Percentiles rank a stretch among this genome's conserved stretches.
phyloP scores from a whole-genome alignment of 2,797 vertebrate species.

The Coregonus suidteri region DNA sequence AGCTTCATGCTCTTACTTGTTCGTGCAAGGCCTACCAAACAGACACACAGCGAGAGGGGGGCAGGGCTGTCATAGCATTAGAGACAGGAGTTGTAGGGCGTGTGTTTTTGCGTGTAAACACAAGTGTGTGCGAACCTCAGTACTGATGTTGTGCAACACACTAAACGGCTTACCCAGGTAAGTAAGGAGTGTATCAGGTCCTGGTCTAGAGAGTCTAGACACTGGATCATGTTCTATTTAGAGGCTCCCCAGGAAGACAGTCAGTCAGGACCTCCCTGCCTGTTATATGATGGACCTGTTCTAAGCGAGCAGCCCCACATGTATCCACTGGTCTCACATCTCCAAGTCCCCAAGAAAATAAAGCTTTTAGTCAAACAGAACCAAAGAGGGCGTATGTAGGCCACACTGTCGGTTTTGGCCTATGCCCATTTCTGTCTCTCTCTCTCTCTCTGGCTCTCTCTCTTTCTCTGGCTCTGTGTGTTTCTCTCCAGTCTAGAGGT shows the following conservation, averaged over 20 bases:
- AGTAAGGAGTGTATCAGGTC: background rate
- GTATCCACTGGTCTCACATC: too few species aligned
- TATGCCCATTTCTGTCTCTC: background rate
- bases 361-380: too few species aligned
- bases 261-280: slow-evolving; percentile 38
- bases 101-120: slow-evolving; percentile 1
- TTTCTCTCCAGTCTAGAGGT: slow-evolving; percentile 22
- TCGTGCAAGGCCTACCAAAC: background rate
- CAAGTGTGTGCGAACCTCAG: background rate
- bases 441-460: slow-evolving; percentile 12
- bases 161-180: background rate
- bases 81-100: too few species aligned
- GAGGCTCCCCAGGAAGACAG: background rate
- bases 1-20: slow-evolving; percentile 10
- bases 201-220: slow-evolving; percentile 30
- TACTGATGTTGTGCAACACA: background rate
- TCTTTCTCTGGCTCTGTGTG: slow-evolving; percentile 13
- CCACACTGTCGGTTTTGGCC: too few species aligned
- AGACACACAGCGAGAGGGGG: background rate
- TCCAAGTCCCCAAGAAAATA: too few species aligned
- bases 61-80: background rate
- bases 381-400: too few species aligned
- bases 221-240: slow-evolving; percentile 37
- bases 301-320: slow-evolving; percentile 15
- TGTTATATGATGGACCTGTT: slow-evolving; percentile 16